Evolutionary conservation across 2,113 vertebrate genomes (phyloP).

Genomic region (Todiramphus chloris): DNA sequence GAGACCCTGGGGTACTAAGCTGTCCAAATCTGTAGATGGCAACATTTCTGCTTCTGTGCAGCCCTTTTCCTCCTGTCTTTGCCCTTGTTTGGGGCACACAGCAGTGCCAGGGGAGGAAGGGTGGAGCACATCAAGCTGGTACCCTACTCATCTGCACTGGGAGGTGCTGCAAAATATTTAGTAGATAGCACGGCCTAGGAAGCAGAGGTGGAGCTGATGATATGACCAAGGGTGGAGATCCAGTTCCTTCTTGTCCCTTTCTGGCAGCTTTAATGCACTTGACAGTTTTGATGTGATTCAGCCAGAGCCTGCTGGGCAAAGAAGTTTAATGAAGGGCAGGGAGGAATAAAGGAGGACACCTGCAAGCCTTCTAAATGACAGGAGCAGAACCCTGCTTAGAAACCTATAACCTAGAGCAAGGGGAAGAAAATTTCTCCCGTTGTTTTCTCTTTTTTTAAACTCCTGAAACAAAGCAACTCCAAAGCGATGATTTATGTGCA

Average conservation of each 20-base stretch:
- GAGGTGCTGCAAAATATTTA: neutral
- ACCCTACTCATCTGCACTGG: neutral
- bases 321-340: neutral
- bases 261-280: neutral
- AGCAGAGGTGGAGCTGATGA: neutral
- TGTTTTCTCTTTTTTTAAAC: neutral
- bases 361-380: neutral
- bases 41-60: neutral
- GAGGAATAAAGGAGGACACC: neutral
- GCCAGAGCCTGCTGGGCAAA: neutral
- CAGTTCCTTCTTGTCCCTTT: neutral
- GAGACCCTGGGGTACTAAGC: neutral
- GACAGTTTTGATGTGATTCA: neutral
- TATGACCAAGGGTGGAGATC: too few species aligned
- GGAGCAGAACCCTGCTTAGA: neutral
- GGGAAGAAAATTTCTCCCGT: neutral
- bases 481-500: neutral
- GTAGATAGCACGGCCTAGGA: neutral
- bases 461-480: neutral
- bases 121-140: neutral
- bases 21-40: neutral
- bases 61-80: neutral
- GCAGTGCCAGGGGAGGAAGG: neutral
- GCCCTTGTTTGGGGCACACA: accelerated
- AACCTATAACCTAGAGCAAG: neutral